Evolutionary conservation across 1,140 invertebrate genomes (phyloP).

Genomic region (Leptinotarsa defecta): DNA sequence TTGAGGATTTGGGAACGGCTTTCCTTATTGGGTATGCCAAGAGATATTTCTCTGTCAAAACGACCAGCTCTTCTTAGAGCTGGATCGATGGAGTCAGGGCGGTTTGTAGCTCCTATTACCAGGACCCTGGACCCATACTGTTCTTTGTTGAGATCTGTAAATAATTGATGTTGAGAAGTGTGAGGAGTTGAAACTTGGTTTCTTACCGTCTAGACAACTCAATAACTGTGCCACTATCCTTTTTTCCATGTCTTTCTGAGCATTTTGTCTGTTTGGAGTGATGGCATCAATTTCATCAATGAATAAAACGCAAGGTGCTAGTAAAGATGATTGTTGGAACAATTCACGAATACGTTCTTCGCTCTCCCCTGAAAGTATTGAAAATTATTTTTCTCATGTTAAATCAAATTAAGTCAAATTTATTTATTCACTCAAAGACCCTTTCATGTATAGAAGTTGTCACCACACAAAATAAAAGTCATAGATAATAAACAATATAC

Average conservation of each 20-base stretch:
- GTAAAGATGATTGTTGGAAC: conserved; percentile 79
- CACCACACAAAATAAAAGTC: no score
- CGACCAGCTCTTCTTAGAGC: conserved; percentile 88
- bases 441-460: no score
- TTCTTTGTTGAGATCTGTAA: conserved; percentile 62
- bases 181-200: neutral
- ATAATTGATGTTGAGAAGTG: neutral
- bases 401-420: no score
- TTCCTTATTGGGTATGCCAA: conserved; percentile 90
- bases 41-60: conserved; percentile 89
- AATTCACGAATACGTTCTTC: conserved; percentile 90
- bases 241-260: conserved; percentile 93
- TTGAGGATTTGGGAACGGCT: conserved; percentile 77
- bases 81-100: conserved; percentile 91
- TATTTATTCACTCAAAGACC: no score
- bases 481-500: no score
- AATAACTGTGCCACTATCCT: conserved; percentile 92
- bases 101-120: conserved; percentile 94
- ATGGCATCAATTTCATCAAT: conserved; percentile 94
- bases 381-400: no score
- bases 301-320: conserved; percentile 86
- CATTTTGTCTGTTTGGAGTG: conserved; percentile 81
- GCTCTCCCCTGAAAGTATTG: conserved; percentile 73
- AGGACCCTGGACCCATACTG: conserved; percentile 73
- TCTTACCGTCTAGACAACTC: conserved; percentile 80